These are phyloP conservation scores for Tympanoctomys barrerae DNA, from an alignment of 2,797 vertebrate species.

Conservation along the genomic window DNA sequence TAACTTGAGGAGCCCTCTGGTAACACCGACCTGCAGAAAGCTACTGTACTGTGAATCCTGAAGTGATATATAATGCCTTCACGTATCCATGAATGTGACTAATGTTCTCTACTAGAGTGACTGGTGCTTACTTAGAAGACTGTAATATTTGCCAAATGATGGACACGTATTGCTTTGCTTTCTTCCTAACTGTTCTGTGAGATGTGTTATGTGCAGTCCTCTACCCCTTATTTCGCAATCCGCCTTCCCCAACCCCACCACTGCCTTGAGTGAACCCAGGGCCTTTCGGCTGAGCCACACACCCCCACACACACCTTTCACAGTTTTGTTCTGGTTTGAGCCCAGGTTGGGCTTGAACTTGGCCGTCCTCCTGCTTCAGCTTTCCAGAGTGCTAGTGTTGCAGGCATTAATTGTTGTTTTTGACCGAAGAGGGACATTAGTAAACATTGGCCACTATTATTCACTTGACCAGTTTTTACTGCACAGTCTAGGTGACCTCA, in stretches of 20 bases:
- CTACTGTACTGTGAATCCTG: background rate
- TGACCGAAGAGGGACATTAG: background rate
- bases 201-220: background rate
- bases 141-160: constrained; percentile 19
- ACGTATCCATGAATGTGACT: background rate
- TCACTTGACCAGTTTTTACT: constrained; percentile 45
- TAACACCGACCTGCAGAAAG: background rate
- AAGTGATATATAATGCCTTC: background rate
- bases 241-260: background rate
- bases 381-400: background rate
- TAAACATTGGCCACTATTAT: background rate
- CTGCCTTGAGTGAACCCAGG: background rate
- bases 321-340: background rate
- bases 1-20: background rate
- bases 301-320: background rate
- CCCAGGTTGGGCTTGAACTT: background rate
- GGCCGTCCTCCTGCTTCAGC: background rate
- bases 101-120: background rate
- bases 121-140: background rate
- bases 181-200: background rate
- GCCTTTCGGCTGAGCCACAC: background rate
- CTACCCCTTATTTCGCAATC: background rate
- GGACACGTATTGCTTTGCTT: background rate
- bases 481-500: constrained; percentile 1
- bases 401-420: background rate